Percentiles rank a stretch among this genome's conserved stretches.
phyloP scores from a whole-genome alignment of 2,888 invertebrate species.

The Neoaliturus tenellus region DNA sequence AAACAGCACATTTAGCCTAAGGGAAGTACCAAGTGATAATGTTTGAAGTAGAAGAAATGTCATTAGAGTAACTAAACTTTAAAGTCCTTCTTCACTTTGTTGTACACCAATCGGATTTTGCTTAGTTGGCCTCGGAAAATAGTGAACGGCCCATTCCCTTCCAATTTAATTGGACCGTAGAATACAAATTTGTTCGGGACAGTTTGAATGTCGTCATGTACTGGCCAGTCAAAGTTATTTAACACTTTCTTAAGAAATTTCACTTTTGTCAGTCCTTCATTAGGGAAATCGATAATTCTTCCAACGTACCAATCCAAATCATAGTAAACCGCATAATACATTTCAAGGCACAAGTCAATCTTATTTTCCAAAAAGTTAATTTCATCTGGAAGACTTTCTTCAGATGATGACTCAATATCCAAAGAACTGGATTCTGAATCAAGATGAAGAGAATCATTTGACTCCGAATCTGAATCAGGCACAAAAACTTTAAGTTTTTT shows the following conservation, averaged over 20 bases:
- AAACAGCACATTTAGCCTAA: neutral
- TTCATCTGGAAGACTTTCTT: too few relatives aligned
- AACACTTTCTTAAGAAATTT: slow-evolving; percentile 38
- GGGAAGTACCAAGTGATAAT: neutral
- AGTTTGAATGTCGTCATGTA: slow-evolving; percentile 41
- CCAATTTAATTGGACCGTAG: slow-evolving; percentile 38
- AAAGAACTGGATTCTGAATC: too few relatives aligned
- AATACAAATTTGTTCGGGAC: slow-evolving; percentile 39
- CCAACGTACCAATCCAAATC: slow-evolving; percentile 39
- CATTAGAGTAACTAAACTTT: too few relatives aligned
- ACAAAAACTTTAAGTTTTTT: too few relatives aligned
- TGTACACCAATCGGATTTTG: slow-evolving; percentile 36
- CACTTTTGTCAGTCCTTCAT: slow-evolving; percentile 39
- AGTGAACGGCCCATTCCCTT: slow-evolving; percentile 45
- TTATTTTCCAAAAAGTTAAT: too few relatives aligned
- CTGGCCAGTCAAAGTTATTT: slow-evolving; percentile 37
- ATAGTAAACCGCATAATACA: slow-evolving; percentile 35
- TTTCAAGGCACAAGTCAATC: neutral
- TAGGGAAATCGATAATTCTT: slow-evolving; percentile 29
- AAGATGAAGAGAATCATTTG: too few relatives aligned
- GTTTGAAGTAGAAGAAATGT: too few relatives aligned
- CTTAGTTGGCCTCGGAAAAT: slow-evolving; percentile 21
- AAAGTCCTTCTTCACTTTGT: too few relatives aligned
- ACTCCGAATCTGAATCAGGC: too few relatives aligned
- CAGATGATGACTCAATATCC: too few relatives aligned